These are phyloP conservation scores for Listrodromus nycthemerus DNA, from an alignment of 2,888 invertebrate genomes.

Conservation along the genomic window DNA sequence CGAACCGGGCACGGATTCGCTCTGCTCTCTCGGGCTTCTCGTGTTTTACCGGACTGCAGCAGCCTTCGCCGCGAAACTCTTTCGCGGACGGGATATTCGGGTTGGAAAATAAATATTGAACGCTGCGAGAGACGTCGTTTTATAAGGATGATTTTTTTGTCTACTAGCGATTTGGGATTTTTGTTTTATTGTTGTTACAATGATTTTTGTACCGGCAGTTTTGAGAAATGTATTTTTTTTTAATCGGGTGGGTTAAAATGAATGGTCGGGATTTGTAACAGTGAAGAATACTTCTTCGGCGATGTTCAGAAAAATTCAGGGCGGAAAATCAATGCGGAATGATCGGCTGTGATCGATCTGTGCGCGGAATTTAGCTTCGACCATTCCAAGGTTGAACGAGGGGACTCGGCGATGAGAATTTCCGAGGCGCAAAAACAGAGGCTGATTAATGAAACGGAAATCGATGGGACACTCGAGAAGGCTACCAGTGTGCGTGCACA, in stretches of 20 bases:
- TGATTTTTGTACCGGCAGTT: too few species aligned
- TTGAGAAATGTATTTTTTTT: too few species aligned
- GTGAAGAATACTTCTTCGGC: too few species aligned
- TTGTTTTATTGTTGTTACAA: not conserved
- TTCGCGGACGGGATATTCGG: conserved; percentile 15
- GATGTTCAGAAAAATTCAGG: not conserved
- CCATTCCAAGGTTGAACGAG: not conserved
- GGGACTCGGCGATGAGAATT: conserved; percentile 45
- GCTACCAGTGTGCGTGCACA: conserved; percentile 54
- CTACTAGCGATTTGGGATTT: not conserved
- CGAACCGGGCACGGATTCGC: conserved; percentile 35
- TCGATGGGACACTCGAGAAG: conserved; percentile 59
- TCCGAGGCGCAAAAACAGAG: conserved; percentile 44
- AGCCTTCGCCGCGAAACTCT: conserved; percentile 10
- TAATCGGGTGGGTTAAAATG: too few species aligned
- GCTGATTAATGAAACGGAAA: conserved; percentile 47
- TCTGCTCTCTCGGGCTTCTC: not conserved
- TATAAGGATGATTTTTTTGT: not conserved
- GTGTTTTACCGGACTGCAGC: conserved; percentile 37
- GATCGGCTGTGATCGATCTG: too few species aligned
- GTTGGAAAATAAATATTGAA: conserved; percentile 7
- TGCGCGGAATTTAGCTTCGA: conserved; percentile 5
- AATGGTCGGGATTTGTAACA: too few species aligned
- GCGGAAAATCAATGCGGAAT: too few species aligned
- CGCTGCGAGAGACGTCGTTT: not conserved